Evolutionary conservation across 2,888 invertebrate genomes (phyloP).

Genomic region (Craniophora ligustri): DNA sequence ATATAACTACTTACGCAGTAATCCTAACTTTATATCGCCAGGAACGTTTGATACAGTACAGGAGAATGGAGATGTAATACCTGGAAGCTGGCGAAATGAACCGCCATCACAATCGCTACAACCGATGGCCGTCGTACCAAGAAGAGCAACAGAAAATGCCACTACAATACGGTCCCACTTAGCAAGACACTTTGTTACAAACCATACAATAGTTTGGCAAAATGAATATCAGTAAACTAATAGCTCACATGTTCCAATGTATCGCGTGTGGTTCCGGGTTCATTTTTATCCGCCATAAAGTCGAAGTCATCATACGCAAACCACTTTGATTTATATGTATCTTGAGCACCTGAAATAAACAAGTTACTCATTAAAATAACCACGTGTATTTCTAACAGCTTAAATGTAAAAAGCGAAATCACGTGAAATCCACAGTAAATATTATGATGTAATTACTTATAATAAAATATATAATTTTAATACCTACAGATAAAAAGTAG

Average conservation of each 20-base stretch:
- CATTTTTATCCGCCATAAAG: constrained; percentile 32
- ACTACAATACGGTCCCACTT: constrained; percentile 47
- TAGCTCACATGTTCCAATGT: constrained; percentile 37
- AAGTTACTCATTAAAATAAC: constrained; percentile 26
- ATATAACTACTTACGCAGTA: constrained; percentile 12
- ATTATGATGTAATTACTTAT: constrained; percentile 18
- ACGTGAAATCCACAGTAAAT: constrained; percentile 11
- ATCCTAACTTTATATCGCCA: too few relatives aligned
- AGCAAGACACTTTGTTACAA: constrained; percentile 44
- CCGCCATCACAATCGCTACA: constrained; percentile 19
- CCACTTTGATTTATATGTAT: constrained; percentile 35
- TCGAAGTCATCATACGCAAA: constrained; percentile 32
- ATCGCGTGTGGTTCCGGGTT: constrained; percentile 34
- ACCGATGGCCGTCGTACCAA: constrained; percentile 29
- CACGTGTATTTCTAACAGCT: constrained; percentile 24
- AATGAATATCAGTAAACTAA: constrained; percentile 24
- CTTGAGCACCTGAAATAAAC: constrained; percentile 22
- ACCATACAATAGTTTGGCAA: constrained; percentile 41
- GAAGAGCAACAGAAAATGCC: constrained; percentile 31
- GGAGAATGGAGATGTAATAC: too few relatives aligned
- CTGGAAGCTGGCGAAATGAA: too few relatives aligned
- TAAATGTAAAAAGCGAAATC: constrained; percentile 15
- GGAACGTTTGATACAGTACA: too few relatives aligned
- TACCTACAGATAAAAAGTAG: constrained; percentile 4
- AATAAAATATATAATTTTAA: constrained; percentile 13